A percentile compares a stretch with the other conserved stretches of the same genome.
phyloP scores from a whole-genome alignment of 2,797 vertebrate genomes.

The Uromys caudimaculatus region DNA sequence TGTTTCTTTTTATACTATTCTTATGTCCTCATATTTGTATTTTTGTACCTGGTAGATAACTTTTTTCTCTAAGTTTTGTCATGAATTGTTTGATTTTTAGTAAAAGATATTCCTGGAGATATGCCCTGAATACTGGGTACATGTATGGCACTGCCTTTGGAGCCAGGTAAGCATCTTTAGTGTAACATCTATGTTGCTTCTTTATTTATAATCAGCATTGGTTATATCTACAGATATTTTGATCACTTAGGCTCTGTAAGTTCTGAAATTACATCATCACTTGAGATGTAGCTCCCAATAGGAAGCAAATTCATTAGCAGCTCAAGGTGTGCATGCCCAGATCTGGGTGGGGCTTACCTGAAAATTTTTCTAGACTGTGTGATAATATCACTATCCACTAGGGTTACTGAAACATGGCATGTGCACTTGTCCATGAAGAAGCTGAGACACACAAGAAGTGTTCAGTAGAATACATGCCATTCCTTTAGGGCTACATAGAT shows the following conservation, averaged over 20 bases:
- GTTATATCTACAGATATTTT: not conserved
- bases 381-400: too few relatives aligned
- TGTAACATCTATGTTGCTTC: not conserved
- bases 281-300: not conserved
- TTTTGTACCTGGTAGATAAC: not conserved
- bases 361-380: not conserved
- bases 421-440: not conserved
- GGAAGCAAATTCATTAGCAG: not conserved
- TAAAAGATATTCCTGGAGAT: not conserved
- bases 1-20: not conserved
- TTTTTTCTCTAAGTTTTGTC: not conserved
- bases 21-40: not conserved
- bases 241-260: not conserved
- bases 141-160: not conserved
- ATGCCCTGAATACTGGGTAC: not conserved
- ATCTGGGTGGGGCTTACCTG: not conserved
- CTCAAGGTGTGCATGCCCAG: not conserved
- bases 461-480: not conserved
- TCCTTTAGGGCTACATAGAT: not conserved
- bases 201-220: not conserved
- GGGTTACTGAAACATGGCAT: not conserved
- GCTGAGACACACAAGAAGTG: not conserved
- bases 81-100: not conserved
- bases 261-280: not conserved
- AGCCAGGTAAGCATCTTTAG: not conserved